Evolutionary conservation across 2,113 vertebrate genomes (phyloP), one percentile per base, ranked within the genome.

Genomic region (Pristiophorus japonicus): DNA sequence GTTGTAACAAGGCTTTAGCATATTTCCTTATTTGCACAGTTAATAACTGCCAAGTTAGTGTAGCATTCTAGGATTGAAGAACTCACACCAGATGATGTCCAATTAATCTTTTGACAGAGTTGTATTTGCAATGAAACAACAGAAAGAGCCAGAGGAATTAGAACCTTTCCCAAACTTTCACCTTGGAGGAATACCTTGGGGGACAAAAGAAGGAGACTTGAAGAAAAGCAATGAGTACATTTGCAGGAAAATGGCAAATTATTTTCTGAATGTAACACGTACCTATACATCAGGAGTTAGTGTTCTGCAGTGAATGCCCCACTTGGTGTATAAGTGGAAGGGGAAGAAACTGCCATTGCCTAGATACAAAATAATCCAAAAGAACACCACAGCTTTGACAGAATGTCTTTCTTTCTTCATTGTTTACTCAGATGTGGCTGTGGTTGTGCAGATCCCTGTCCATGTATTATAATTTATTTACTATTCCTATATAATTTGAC

Each of bases 31-130:
- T 66, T 67, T 94, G 63, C 24, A 65, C 38, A 94, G n/a, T 67
- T 94, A 94, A 67, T 94, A 67, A 67, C 42, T 94, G 65, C 65
- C 63, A 94, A 91, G 55, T 91, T 91, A 11, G 20, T 65, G 63
- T 67, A 20, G 22, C 38, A 67, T 51, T 70, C 42, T 16, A 30
- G 45, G 42, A 30, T 38, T 51, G 63, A 42, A 94, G 42, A 51
- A 51, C 22, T 70, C 42, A 47, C 24, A 51, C 65, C 24, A 94
- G 93, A 67, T 47, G 45, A 94, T 16, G 5, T 73, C 20, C 42
- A 94, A 70, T 94, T 70, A 94, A 94, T 65, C 91, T 67, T 14
- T 65, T 45, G n/a, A 94, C 38, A 93, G 51, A 30, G 6, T 67
- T 67, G 14, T 6, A 67, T 47, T 94, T 70, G 24, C 14, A 34